A percentile compares a stretch with the other conserved stretches of the same genome.
These are phyloP conservation scores for Dolichallabes microphthalmus DNA, from an alignment of 2,113 vertebrate genomes.

Conservation along the genomic window DNA sequence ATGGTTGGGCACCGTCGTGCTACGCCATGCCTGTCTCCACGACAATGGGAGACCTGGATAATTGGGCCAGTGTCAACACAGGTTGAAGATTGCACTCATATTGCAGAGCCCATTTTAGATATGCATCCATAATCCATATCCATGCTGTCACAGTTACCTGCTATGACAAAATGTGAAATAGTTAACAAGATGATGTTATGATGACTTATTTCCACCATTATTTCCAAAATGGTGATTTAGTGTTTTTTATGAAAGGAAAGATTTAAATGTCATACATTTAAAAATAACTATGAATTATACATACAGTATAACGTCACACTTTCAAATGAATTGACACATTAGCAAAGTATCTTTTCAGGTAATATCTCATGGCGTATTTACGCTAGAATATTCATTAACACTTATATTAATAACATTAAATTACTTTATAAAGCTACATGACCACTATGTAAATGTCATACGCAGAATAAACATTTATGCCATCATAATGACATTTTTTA, in stretches of 20 bases:
- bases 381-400: background rate
- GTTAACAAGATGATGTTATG: background rate
- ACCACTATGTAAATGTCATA: no score
- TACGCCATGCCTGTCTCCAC: conserved; percentile 40
- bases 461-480: no score
- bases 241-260: no score
- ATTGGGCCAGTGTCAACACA: conserved; percentile 27
- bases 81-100: background rate
- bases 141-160: no score
- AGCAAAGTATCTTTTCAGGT: background rate
- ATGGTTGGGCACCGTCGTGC: conserved; percentile 21
- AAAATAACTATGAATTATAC: background rate
- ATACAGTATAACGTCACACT: background rate
- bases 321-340: background rate
- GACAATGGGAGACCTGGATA: conserved; percentile 38
- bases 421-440: no score
- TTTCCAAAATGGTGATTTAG: background rate
- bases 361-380: background rate
- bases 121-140: background rate
- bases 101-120: background rate
- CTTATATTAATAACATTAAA: no score
- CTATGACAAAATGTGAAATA: background rate
- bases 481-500: no score
- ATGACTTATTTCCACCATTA: no score
- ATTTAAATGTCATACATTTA: background rate